Base-by-base conservation (phyloP, 1,140 invertebrate genomes). In the Cepaea nemoralis region DNA sequence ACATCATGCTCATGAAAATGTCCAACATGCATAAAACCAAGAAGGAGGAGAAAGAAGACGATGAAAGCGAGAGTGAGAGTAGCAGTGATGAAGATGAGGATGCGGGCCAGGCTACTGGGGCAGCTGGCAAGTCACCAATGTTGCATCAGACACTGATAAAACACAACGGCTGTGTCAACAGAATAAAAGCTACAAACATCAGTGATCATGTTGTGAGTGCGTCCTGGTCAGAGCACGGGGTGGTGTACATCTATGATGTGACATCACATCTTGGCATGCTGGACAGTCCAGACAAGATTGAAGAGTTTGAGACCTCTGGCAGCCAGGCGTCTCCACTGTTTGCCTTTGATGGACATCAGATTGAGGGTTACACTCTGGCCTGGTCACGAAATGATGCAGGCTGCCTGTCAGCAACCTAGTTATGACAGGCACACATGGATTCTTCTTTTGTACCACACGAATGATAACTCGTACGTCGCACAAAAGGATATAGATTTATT, bases 311-410 rank as follows among this genome's bases (percentile, higher is more conserved):
- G 16, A 86, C 87, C 42, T 89, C 89, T 33, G 86, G 92, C 55
- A 90, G 91, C 71, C 90, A 89, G 22, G 88, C 91, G 0, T 94
- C 94, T 85, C 96, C 98, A 19, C 83, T 97, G 0, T 98, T 94
- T 89, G 95, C 95, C 22, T 99, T 99, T 87, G 94, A 93, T 92
- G 98, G 98, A 14, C 98, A 99, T 91, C 93, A 95, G 82, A 93
- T 94, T 73, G 98, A 99, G 93, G 98, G 99, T 1, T 99, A 95
- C 93, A 97, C 95, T 5, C 88, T 99, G 42, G 97, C 97, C 92
- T 99, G 99, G 99, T 96, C 95, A 86, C 90, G 93, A 27, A 94
- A 94, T 74, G 94, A 94, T 83, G 90, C 93, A 85, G 98, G 98
- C n/a, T n/a, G n/a, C n/a, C n/a, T n/a, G n/a, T n/a, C n/a, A n/a